Conservation (phyloP, 1,140 invertebrate species). For the Chionoecetes opilio region DNA sequence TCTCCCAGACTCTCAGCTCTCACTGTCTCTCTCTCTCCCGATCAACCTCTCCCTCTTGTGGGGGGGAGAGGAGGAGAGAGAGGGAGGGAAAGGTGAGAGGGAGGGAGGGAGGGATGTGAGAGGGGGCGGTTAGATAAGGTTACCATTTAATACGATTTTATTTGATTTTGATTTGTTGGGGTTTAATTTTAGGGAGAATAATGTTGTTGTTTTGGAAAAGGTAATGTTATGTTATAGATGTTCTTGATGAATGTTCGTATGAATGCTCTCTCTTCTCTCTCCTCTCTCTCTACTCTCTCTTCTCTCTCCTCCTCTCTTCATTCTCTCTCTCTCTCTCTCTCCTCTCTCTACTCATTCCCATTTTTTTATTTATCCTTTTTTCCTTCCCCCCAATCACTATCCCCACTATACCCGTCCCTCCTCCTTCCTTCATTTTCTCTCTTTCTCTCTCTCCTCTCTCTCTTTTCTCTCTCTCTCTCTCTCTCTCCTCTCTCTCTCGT, state of each 20-base stretch:
- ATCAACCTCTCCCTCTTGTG: not conserved
- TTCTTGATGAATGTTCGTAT: no score
- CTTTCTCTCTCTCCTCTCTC: not conserved
- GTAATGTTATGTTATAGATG: no score
- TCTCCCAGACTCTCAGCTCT: conserved; percentile 11
- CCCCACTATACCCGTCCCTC: no score
- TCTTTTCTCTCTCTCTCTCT: conserved; percentile 18
- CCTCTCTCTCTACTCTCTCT: no score
- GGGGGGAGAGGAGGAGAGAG: not conserved
- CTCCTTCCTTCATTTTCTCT: conserved; percentile 38
- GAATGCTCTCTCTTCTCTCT: no score
- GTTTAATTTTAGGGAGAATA: no score
- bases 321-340: no score
- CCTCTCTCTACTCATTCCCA: not conserved
- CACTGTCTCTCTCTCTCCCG: not conserved
- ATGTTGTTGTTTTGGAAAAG: no score
- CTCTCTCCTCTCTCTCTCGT: not conserved
- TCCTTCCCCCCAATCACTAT: not conserved
- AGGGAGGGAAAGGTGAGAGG: not conserved
- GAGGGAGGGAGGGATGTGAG: not conserved
- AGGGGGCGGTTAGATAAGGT: not conserved
- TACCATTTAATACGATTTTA: not conserved
- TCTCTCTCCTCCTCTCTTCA: no score
- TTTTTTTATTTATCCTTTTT: not conserved
- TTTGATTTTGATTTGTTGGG: no score